Evolutionary conservation across 2,113 vertebrate species (phyloP), one percentile per base, ranked within the genome.

Genomic region (Jaculus jaculus): DNA sequence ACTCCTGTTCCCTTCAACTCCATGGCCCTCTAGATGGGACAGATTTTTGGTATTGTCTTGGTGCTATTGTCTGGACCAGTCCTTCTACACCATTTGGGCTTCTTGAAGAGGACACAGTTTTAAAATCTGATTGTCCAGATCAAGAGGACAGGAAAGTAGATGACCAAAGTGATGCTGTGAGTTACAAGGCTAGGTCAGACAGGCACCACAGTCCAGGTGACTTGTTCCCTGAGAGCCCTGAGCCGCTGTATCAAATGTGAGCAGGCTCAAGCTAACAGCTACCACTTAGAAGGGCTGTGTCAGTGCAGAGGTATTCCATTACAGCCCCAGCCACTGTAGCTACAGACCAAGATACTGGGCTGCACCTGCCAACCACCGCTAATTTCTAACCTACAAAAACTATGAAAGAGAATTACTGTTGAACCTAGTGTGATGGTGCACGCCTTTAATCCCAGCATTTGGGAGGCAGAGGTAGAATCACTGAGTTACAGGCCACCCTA

Each of bases 71-170:
- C 84, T 81, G 47, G 20, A 24, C 18, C 42, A 32, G 47, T 92
- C 58, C 75, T 84, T 47, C n/a, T 28, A 63, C 1, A 47, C 80
- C 23, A 90, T 21, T 54, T 71, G 63, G n/a, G 51, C n/a, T 91
- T 78, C 42, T 39, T 87, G 17, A 88, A 32, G 28, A 28, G n/a
- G 5, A 26, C 68, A 84, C 66, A 77, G 37, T 80, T 94, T 61
- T 86, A n/a, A 91, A 81, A 89, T 71, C 42, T 54, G 71, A 61
- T 23, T 84, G 58, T 79, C 20, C 11, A 79, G 51, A 85, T 87
- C 24, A 85, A 88, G 75, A 89, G 23, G 65, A 65, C 47, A 83
- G 42, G 58, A 24, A 75, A 37, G 37, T 61, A 15, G 24, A 63
- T 17, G n/a, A 87, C 66, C 68, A 58, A 90, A 85, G 39, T 78